Conservation (phyloP, 2,888 invertebrate species). For the Epinotia brunnichana region DNA sequence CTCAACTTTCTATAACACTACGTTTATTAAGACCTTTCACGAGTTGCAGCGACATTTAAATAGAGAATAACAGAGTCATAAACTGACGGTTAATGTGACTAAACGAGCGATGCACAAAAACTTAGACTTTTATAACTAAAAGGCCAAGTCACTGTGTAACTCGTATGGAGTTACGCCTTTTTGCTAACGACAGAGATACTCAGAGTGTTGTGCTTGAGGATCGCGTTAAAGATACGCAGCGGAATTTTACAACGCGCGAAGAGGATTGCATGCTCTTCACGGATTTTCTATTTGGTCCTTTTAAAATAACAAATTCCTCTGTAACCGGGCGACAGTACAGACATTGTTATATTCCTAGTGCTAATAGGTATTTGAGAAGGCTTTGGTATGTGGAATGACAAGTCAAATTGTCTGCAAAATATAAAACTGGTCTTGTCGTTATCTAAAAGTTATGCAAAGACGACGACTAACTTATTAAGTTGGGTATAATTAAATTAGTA, state of each 20-base stretch:
- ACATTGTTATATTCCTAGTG: no score
- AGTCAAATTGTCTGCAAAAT: no score
- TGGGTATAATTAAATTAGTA: no score
- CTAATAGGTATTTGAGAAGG: no score
- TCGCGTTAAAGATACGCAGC: slow-evolving; percentile 23
- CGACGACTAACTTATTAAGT: no score
- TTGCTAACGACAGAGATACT: not conserved
- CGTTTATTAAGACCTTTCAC: slow-evolving; percentile 40
- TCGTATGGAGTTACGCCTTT: not conserved
- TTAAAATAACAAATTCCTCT: not conserved
- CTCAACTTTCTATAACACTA: slow-evolving; percentile 33
- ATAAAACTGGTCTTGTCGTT: no score
- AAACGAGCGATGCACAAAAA: slow-evolving; percentile 39
- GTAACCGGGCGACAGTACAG: not conserved
- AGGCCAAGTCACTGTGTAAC: not conserved
- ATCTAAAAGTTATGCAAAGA: no score
- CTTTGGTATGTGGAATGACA: no score
- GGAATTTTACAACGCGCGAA: slow-evolving; percentile 7
- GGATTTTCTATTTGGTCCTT: not conserved
- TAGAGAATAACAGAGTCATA: slow-evolving; percentile 39
- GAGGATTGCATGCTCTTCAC: slow-evolving; percentile 1
- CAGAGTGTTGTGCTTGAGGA: slow-evolving; percentile 1
- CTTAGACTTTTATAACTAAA: not conserved
- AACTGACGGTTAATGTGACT: slow-evolving; percentile 33
- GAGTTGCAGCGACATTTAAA: slow-evolving; percentile 32